These are phyloP conservation scores for Formica exsecta DNA, from an alignment of 1,140 invertebrate species.

Conservation along the genomic window DNA sequence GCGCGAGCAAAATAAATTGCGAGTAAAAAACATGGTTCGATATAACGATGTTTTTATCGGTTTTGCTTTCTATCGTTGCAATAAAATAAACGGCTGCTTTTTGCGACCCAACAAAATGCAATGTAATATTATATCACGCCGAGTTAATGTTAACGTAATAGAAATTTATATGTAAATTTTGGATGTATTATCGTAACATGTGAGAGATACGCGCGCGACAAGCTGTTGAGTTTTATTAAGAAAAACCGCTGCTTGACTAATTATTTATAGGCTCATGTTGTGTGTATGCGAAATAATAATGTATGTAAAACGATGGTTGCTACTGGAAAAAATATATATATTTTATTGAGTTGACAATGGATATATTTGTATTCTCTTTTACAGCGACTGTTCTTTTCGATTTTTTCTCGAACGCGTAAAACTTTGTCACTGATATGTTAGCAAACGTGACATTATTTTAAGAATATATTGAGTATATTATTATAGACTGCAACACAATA, in stretches of 20 bases:
- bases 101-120: conserved; percentile 7
- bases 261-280: conserved; percentile 50
- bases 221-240: conserved; percentile 49
- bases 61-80: conserved; percentile 33
- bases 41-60: conserved; percentile 19
- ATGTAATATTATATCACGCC: conserved; percentile 54
- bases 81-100: neutral
- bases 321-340: conserved; percentile 75
- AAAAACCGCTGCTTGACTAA: conserved; percentile 55
- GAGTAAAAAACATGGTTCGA: neutral
- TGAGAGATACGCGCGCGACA: conserved; percentile 32
- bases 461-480: neutral
- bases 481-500: neutral
- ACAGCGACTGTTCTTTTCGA: conserved; percentile 35
- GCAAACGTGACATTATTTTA: neutral
- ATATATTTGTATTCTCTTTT: conserved; percentile 61
- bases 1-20: conserved; percentile 1
- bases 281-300: conserved; percentile 38
- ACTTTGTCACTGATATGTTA: neutral
- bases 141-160: conserved; percentile 30
- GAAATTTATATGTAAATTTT: conserved; percentile 63
- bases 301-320: conserved; percentile 55
- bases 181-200: conserved; percentile 46
- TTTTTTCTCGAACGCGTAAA: conserved; percentile 5
- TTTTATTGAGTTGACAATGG: conserved; percentile 75